These are phyloP conservation scores for Neoseiulus cucumeris DNA, from an alignment of 1,140 invertebrate species.

Conservation along the genomic window DNA sequence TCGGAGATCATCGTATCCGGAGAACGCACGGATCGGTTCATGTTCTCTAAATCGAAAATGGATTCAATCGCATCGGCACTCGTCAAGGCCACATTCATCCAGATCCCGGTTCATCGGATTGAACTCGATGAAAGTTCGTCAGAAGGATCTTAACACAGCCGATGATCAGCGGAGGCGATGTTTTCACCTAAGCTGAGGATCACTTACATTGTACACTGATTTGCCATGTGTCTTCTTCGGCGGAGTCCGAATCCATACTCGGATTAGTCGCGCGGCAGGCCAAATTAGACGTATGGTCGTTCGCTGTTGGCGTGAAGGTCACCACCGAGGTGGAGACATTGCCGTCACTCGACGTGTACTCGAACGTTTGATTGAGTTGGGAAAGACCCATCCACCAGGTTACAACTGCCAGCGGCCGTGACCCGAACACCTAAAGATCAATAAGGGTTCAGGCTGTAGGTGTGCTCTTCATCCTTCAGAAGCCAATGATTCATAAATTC, in stretches of 20 bases:
- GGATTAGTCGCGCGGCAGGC: conserved; percentile 14
- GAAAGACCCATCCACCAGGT: conserved; percentile 15
- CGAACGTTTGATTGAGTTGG: conserved; percentile 16
- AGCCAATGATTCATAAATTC: no score
- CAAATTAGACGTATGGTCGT: conserved; percentile 10
- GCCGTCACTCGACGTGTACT: conserved; percentile 15
- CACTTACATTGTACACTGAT: background rate
- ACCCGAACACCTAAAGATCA: background rate
- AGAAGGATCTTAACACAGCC: no score
- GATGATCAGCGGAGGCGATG: no score
- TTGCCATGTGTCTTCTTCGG: conserved; percentile 6
- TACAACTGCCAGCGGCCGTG: conserved; percentile 12
- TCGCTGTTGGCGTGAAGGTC: conserved; percentile 13
- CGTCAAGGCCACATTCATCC: no score
- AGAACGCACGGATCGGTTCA: no score
- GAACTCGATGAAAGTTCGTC: no score
- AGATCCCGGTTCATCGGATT: no score
- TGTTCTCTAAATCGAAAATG: no score
- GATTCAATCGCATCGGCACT: no score
- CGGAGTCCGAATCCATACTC: conserved; percentile 9
- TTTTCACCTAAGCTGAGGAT: no score
- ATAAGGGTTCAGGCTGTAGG: background rate
- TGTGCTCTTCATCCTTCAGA: no score
- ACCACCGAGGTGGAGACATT: conserved; percentile 17
- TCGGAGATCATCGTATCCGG: no score